These are phyloP conservation scores for Volucella inflata DNA, from an alignment of 2,888 invertebrate species.

Conservation along the genomic window DNA sequence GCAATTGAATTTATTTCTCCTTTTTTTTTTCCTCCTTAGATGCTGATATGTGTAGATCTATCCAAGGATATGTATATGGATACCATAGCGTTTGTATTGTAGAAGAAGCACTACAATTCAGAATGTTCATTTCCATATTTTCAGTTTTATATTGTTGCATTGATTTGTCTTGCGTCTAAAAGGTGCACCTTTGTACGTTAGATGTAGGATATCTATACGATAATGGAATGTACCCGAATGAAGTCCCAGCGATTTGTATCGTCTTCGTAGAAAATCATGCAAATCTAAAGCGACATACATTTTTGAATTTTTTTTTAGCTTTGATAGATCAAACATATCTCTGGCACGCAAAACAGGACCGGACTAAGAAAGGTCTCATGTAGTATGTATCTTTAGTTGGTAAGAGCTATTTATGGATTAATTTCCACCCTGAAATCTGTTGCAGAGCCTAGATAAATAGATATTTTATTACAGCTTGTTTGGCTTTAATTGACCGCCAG, in stretches of 20 bases:
- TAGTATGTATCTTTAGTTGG: too few species aligned
- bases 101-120: neutral
- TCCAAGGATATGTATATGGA: neutral
- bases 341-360: too few species aligned
- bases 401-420: too few species aligned
- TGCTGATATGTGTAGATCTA: neutral
- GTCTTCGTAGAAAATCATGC: conserved; percentile 6
- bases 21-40: neutral
- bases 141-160: conserved; percentile 46
- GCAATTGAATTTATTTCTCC: conserved; percentile 62
- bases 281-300: conserved; percentile 31
- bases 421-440: too few species aligned
- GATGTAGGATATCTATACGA: neutral
- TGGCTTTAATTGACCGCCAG: too few species aligned
- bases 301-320: conserved; percentile 21
- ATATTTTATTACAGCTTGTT: too few species aligned
- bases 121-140: conserved; percentile 28
- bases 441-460: too few species aligned
- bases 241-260: neutral
- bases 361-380: too few species aligned
- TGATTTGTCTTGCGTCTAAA: conserved; percentile 34
- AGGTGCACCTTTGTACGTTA: neutral
- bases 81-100: neutral
- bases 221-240: neutral
- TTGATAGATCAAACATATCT: too few species aligned